phyloP scores from a whole-genome alignment of 2,797 vertebrate species.

The Champsocephalus esox region DNA sequence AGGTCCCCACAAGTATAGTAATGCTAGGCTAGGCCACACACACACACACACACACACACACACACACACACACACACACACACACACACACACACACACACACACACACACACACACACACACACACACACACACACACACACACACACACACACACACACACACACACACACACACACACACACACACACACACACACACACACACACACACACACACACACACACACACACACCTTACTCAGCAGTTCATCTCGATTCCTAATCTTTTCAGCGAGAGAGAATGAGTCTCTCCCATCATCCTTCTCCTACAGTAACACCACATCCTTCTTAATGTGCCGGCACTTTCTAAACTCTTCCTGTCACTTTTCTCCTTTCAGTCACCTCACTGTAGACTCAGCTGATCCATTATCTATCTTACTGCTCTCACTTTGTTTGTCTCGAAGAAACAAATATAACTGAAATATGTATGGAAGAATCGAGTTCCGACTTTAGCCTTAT shows the following conservation, averaged over 20 bases:
- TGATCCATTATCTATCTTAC: slow-evolving; percentile 47
- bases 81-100: slow-evolving; percentile 15
- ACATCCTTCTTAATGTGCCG: slow-evolving; percentile 70
- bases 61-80: too few species aligned
- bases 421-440: slow-evolving; percentile 24
- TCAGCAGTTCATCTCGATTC: slow-evolving; percentile 12
- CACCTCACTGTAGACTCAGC: slow-evolving; percentile 34
- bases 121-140: slow-evolving; percentile 38
- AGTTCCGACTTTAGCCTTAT: slow-evolving; percentile 29
- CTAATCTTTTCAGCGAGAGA: too few species aligned
- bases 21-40: too few species aligned
- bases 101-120: slow-evolving; percentile 32
- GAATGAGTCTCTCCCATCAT: slow-evolving; percentile 37
- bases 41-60: too few species aligned
- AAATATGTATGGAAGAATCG: slow-evolving; percentile 35
- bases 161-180: slow-evolving; percentile 25
- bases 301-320: slow-evolving; percentile 45
- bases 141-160: slow-evolving; percentile 44
- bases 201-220: slow-evolving; percentile 35
- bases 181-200: slow-evolving; percentile 42
- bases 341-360: slow-evolving; percentile 63
- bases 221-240: slow-evolving; percentile 40
- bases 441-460: slow-evolving; percentile 39
- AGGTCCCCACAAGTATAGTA: too few species aligned
- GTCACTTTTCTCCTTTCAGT: slow-evolving; percentile 49